phyloP scores from a whole-genome alignment of 2,113 vertebrate species.

The Hepsetus odoe region DNA sequence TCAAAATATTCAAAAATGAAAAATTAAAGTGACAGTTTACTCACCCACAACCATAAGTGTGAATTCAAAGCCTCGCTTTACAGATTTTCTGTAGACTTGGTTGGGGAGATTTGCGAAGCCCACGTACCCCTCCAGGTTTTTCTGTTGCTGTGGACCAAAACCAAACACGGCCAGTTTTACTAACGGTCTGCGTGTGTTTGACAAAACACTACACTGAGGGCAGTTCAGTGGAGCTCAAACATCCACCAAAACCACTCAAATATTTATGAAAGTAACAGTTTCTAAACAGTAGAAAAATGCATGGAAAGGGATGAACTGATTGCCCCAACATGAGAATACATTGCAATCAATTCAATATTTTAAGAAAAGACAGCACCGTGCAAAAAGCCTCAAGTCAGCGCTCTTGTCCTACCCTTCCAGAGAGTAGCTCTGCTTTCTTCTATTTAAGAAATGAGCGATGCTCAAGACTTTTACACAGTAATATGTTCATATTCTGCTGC shows the following conservation, averaged over 20 bases:
- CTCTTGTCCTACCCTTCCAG: too few relatives aligned
- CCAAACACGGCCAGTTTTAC: constrained; percentile 41
- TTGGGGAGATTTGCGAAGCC: constrained; percentile 96
- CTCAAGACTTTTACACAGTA: too few relatives aligned
- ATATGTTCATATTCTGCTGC: too few relatives aligned
- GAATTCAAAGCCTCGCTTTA: constrained; percentile 95
- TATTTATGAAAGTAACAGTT: background rate
- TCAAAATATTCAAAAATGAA: constrained; percentile 2
- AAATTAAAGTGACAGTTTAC: constrained; percentile 50
- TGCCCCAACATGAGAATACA: too few relatives aligned
- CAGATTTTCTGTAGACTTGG: constrained; percentile 97
- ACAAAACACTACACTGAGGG: constrained; percentile 5
- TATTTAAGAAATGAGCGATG: too few relatives aligned
- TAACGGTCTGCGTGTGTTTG: background rate
- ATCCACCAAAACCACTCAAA: background rate
- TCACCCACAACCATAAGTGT: constrained; percentile 97
- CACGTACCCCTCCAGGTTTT: constrained; percentile 96
- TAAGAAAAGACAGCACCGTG: too few relatives aligned
- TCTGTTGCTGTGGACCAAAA: constrained; percentile 84
- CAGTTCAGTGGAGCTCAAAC: background rate
- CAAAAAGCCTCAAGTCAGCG: too few relatives aligned
- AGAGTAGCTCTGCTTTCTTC: too few relatives aligned
- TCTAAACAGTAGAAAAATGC: background rate
- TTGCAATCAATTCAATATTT: too few relatives aligned
- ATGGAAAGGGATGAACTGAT: too few relatives aligned